Evolutionary conservation across 2,113 vertebrate species (phyloP).

Genomic region (Tichodroma muraria): DNA sequence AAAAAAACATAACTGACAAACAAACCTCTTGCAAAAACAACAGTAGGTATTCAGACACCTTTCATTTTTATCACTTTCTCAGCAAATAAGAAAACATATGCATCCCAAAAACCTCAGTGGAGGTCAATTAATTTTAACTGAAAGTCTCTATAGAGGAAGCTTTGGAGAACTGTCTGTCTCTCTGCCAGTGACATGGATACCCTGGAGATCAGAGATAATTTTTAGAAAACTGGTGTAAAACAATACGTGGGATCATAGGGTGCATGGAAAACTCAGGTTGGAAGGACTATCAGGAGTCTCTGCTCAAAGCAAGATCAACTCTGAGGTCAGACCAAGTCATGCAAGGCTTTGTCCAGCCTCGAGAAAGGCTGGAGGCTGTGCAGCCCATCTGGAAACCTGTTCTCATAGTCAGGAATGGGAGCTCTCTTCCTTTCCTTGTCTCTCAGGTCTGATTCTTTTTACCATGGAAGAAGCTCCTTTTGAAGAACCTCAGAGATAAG

Average conservation of each 20-base stretch:
- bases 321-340: not conserved
- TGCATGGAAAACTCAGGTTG: not conserved
- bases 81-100: not conserved
- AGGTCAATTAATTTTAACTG: not conserved
- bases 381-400: not conserved
- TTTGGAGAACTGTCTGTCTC: not conserved
- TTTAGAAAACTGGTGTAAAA: not conserved
- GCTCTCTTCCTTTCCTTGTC: not conserved
- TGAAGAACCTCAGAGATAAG: not conserved
- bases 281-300: not conserved
- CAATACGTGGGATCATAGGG: not conserved
- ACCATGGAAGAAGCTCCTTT: not conserved
- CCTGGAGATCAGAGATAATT: fast-evolving
- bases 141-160: not conserved
- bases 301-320: not conserved
- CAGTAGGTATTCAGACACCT: not conserved
- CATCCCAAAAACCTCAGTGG: not conserved
- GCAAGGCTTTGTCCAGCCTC: not conserved
- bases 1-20: fast-evolving
- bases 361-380: not conserved
- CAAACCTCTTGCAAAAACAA: not conserved
- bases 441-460: not conserved
- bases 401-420: not conserved
- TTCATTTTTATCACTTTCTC: not conserved
- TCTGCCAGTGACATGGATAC: fast-evolving